A percentile compares a stretch with the other conserved stretches of the same genome.
Evolutionary conservation across 1,140 invertebrate species (phyloP).

Genomic region (Pogonognathellus flavescens): DNA sequence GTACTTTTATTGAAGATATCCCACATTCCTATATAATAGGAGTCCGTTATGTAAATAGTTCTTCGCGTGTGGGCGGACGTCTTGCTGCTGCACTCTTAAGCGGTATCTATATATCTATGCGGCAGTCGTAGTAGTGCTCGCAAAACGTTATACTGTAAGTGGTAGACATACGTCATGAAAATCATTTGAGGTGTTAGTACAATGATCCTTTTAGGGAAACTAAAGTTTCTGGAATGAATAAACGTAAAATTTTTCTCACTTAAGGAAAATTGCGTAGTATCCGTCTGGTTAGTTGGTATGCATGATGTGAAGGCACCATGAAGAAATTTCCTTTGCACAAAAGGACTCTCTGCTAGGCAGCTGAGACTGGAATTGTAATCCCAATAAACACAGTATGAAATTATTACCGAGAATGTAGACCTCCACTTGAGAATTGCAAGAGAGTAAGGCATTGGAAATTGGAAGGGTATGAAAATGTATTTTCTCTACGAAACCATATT

Average conservation of each 20-base stretch:
- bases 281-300: constrained; percentile 35
- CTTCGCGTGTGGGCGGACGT: neutral
- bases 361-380: neutral
- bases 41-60: neutral
- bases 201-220: constrained; percentile 19
- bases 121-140: no score
- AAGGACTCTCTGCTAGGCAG: neutral
- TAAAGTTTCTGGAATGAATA: constrained; percentile 32
- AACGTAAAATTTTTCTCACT: constrained; percentile 20
- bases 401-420: no score
- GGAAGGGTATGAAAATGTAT: neutral
- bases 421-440: no score
- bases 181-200: constrained; percentile 18
- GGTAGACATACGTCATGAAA: neutral
- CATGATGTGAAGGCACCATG: constrained; percentile 20
- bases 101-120: neutral
- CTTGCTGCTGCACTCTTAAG: neutral
- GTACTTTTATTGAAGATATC: no score
- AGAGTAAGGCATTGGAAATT: no score
- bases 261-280: constrained; percentile 22
- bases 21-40: neutral
- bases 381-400: no score
- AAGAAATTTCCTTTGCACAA: constrained; percentile 10
- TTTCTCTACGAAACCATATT: neutral
- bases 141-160: neutral